Conservation (phyloP, 2,888 invertebrate genomes). For the Acanthosoma haemorrhoidale region DNA sequence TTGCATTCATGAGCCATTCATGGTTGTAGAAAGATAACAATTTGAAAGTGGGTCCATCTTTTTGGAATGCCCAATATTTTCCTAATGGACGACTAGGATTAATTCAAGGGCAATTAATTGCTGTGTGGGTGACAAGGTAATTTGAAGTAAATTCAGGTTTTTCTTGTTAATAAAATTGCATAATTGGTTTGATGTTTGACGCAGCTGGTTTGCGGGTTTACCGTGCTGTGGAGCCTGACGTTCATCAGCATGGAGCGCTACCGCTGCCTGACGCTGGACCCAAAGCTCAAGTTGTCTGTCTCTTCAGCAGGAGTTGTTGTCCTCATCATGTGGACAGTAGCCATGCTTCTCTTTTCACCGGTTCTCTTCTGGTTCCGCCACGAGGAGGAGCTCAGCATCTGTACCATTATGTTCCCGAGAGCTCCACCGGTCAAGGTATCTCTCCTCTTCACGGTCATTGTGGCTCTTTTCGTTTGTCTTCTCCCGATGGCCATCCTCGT, state of each 20-base stretch:
- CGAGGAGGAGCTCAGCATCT: conserved; percentile 45
- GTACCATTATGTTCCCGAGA: conserved; percentile 53
- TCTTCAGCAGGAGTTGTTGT: conserved; percentile 45
- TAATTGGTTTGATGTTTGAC: no score
- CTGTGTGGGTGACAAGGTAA: no score
- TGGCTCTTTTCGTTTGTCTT: conserved; percentile 50
- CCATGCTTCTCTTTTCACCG: conserved; percentile 51
- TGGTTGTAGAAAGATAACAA: no score
- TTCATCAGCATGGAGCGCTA: conserved; percentile 55
- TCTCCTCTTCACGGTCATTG: conserved; percentile 51
- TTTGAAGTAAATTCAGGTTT: no score
- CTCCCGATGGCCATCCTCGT: conserved; percentile 53
- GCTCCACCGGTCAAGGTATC: conserved; percentile 49
- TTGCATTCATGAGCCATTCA: no score
- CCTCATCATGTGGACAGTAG: conserved; percentile 50
- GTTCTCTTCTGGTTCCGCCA: conserved; percentile 52
- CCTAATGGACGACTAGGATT: no score
- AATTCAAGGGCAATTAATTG: no score
- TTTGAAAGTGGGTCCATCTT: no score
- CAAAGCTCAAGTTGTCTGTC: conserved; percentile 42
- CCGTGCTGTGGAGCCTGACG: conserved; percentile 55
- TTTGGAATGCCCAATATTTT: no score
- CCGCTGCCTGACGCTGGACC: conserved; percentile 52
- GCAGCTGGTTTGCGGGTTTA: conserved; percentile 56
- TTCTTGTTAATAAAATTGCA: no score